A percentile compares a stretch with the other conserved stretches of the same genome.
These are phyloP conservation scores for Salticus scenicus DNA, from an alignment of 2,888 invertebrate genomes.

Conservation along the genomic window DNA sequence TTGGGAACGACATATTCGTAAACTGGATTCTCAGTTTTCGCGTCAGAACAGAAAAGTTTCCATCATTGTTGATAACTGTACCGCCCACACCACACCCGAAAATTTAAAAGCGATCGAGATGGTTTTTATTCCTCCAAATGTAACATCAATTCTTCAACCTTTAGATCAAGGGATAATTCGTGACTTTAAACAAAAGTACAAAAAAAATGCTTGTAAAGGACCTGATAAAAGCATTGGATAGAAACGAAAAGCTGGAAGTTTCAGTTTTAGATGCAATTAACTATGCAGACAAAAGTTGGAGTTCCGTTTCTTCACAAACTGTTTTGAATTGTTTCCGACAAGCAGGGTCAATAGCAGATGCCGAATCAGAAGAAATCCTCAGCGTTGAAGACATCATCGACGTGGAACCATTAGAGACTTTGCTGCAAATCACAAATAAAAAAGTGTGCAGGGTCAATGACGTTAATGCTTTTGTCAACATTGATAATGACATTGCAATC, in stretches of 20 bases:
- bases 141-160: not conserved
- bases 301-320: not conserved
- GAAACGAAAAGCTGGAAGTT: too few relatives aligned
- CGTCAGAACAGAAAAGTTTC: slow-evolving; percentile 16
- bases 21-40: not conserved
- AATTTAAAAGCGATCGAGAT: slow-evolving; percentile 8
- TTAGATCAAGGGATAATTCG: not conserved
- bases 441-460: slow-evolving; percentile 4
- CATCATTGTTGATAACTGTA: slow-evolving; percentile 23
- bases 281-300: not conserved
- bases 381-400: not conserved
- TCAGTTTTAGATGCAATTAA: not conserved
- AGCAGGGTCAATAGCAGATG: not conserved
- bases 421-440: not conserved
- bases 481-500: slow-evolving; percentile 9
- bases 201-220: slow-evolving; percentile 22
- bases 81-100: slow-evolving; percentile 4
- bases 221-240: slow-evolving; percentile 9
- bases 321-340: not conserved
- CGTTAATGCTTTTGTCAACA: slow-evolving; percentile 6
- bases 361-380: not conserved
- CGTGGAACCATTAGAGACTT: not conserved
- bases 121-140: slow-evolving; percentile 1
- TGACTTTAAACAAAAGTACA: slow-evolving; percentile 4
- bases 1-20: slow-evolving; percentile 24